Conservation (phyloP, 23 tunicate genomes). For the Pegea sp. region DNA sequence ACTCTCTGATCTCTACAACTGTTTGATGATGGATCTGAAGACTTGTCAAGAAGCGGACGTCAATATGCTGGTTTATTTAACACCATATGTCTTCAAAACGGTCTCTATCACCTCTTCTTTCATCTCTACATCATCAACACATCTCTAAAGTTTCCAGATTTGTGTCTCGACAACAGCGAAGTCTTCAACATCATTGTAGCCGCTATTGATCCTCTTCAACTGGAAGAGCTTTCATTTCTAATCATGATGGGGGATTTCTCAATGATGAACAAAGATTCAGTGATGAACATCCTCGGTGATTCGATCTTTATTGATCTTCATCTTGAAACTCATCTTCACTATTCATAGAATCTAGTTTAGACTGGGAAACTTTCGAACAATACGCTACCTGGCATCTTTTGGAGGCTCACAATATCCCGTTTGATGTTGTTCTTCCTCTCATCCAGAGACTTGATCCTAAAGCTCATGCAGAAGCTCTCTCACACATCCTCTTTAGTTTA, state of each 20-base stretch:
- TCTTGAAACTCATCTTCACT: not conserved
- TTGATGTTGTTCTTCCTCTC: slow-evolving; percentile 51
- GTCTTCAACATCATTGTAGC: slow-evolving; percentile 64
- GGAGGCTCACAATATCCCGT: slow-evolving; percentile 43
- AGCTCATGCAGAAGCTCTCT: slow-evolving; percentile 62
- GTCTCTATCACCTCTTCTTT: slow-evolving; percentile 7
- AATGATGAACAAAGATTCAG: slow-evolving; percentile 58
- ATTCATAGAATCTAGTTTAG: slow-evolving; percentile 25
- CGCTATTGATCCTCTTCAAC: slow-evolving; percentile 55
- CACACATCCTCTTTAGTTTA: slow-evolving; percentile 38
- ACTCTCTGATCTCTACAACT: slow-evolving; percentile 57
- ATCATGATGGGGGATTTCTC: slow-evolving; percentile 63
- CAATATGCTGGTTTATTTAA: slow-evolving; percentile 42
- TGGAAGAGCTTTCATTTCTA: slow-evolving; percentile 47
- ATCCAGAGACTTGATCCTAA: slow-evolving; percentile 28
- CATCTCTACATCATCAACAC: not conserved
- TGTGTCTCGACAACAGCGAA: slow-evolving; percentile 68
- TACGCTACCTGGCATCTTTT: slow-evolving; percentile 79
- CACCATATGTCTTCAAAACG: slow-evolving; percentile 60
- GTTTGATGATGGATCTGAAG: slow-evolving; percentile 88
- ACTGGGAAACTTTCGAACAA: slow-evolving; percentile 90
- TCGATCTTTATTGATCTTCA: slow-evolving; percentile 2
- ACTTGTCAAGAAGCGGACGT: slow-evolving; percentile 79
- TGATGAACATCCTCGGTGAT: slow-evolving; percentile 40
- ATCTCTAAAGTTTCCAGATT: slow-evolving; percentile 43